Evolutionary conservation across 2,113 vertebrate species (phyloP).

Genomic region (Brachypodius melanocephalos): DNA sequence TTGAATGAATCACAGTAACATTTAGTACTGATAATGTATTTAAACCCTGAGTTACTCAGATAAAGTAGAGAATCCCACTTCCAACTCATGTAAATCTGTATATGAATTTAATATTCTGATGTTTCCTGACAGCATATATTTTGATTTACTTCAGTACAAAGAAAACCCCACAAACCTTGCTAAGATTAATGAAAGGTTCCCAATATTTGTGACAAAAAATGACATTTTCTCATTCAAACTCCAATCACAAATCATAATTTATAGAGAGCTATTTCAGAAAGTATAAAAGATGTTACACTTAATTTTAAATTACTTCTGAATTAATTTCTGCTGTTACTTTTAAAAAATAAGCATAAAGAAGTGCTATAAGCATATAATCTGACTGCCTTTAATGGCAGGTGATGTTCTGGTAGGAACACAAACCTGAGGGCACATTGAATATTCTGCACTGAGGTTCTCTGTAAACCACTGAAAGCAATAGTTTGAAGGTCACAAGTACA

Average conservation of each 20-base stretch:
- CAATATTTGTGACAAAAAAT: background rate
- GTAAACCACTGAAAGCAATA: background rate
- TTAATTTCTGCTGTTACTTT: background rate
- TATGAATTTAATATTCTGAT: background rate
- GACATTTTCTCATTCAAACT: background rate
- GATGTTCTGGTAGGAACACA: background rate
- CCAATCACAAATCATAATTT: background rate
- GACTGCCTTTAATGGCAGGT: background rate
- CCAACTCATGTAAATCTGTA: background rate
- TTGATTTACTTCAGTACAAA: background rate
- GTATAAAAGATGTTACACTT: background rate
- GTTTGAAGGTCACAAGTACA: slow-evolving; percentile 15
- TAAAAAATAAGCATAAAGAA: background rate
- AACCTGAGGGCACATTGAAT: background rate
- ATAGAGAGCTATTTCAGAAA: background rate
- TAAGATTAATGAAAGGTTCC: background rate
- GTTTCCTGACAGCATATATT: background rate
- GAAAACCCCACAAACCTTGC: background rate
- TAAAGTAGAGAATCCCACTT: background rate
- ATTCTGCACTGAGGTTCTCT: background rate
- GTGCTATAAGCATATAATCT: background rate
- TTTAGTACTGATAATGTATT: slow-evolving; percentile 28
- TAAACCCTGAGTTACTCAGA: background rate
- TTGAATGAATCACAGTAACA: slow-evolving; percentile 24
- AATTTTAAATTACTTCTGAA: background rate